These are phyloP conservation scores for Archivesica marissinica DNA, from an alignment of 1,140 invertebrate genomes.

Conservation along the genomic window DNA sequence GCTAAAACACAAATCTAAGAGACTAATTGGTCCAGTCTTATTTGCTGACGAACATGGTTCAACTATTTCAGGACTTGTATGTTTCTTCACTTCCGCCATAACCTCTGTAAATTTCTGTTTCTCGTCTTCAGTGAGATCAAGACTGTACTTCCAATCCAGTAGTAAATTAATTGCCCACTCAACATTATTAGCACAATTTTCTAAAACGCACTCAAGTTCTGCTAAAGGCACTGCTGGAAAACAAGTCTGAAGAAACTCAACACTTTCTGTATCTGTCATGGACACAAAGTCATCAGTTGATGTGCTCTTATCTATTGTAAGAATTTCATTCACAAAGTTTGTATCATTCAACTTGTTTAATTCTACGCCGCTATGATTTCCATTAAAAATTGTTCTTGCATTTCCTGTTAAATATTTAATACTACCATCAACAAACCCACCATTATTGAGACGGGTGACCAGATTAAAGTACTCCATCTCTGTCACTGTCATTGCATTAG, in stretches of 20 bases:
- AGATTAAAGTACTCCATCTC: slow-evolving; percentile 31
- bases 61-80: not conserved
- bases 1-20: slow-evolving; percentile 51
- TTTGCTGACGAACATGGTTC: no score
- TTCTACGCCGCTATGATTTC: not conserved
- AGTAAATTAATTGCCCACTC: slow-evolving; percentile 55
- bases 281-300: slow-evolving; percentile 25
- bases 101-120: slow-evolving; percentile 45
- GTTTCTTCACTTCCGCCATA: slow-evolving; percentile 21
- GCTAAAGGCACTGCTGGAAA: slow-evolving; percentile 31
- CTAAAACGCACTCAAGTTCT: slow-evolving; percentile 48
- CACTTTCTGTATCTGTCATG: not conserved
- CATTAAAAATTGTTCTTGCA: slow-evolving; percentile 13
- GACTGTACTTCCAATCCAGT: slow-evolving; percentile 46
- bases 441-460: not conserved
- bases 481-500: slow-evolving; percentile 10
- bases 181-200: slow-evolving; percentile 47
- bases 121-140: slow-evolving; percentile 21
- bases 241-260: slow-evolving; percentile 48
- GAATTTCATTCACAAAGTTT: not conserved
- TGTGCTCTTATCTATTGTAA: slow-evolving; percentile 41
- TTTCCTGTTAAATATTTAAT: slow-evolving; percentile 55
- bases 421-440: slow-evolving; percentile 28
- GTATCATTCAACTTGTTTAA: not conserved
- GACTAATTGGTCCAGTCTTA: slow-evolving; percentile 10